Conservation (phyloP, 2,797 vertebrate species). For the Furcifer pardalis region DNA sequence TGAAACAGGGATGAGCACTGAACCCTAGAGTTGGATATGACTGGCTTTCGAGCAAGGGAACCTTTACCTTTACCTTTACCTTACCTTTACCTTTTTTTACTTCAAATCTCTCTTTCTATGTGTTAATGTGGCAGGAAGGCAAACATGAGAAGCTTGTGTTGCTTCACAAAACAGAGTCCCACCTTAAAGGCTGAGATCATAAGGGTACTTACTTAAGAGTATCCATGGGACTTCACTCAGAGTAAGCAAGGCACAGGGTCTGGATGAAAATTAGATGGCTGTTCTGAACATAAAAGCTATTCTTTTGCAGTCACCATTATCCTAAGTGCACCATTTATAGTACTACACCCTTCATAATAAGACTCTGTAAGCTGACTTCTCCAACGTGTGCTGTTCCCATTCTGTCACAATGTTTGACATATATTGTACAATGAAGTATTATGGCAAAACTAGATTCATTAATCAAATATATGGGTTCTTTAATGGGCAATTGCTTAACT, state of each 20-base stretch:
- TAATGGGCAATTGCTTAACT: neutral
- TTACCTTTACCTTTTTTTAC: too few relatives aligned
- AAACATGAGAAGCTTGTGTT: neutral
- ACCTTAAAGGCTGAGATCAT: neutral
- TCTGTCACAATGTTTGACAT: neutral
- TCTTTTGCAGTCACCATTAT: slow-evolving; percentile 1
- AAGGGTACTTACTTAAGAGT: neutral
- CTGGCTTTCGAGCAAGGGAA: too few relatives aligned
- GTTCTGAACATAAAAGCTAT: slow-evolving; percentile 1
- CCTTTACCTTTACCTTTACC: too few relatives aligned
- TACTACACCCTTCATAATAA: neutral
- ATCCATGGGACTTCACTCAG: neutral
- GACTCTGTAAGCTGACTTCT: neutral
- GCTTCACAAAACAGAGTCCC: neutral
- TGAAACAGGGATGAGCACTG: too few relatives aligned
- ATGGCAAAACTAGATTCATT: neutral
- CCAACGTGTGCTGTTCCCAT: neutral
- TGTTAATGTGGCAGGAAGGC: neutral
- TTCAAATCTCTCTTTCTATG: neutral
- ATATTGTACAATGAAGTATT: neutral
- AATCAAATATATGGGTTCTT: neutral
- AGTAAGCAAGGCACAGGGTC: neutral
- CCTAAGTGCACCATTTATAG: neutral
- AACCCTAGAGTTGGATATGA: too few relatives aligned
- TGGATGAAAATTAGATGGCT: neutral